Conservation (phyloP, 2,888 invertebrate species). For the Flexamia atlantica region DNA sequence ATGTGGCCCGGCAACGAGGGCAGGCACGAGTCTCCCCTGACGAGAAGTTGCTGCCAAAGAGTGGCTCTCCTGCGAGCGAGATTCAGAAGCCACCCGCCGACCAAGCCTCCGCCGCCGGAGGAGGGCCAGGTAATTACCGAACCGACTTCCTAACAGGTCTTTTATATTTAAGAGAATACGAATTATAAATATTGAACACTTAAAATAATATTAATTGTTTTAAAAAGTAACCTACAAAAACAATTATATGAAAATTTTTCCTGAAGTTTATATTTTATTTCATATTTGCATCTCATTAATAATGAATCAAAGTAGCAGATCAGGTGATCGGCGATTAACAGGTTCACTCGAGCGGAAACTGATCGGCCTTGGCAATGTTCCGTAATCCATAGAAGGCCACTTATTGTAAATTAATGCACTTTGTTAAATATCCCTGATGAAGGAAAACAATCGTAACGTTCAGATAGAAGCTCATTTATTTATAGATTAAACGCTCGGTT, state of each 20-base stretch:
- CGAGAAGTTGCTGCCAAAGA: slow-evolving; percentile 55
- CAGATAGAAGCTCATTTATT: slow-evolving; percentile 12
- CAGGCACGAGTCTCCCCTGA: slow-evolving; percentile 2
- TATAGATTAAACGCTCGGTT: slow-evolving; percentile 17
- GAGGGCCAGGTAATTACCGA: slow-evolving; percentile 49
- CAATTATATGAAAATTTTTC: no score
- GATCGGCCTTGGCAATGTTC: slow-evolving; percentile 52
- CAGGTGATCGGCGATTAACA: slow-evolving; percentile 12
- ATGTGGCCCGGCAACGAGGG: slow-evolving; percentile 44
- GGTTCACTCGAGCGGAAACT: slow-evolving; percentile 21
- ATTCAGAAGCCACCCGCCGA: slow-evolving; percentile 54
- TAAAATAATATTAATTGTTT: no score
- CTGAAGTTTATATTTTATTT: no score
- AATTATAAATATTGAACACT: no score
- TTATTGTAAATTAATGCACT: slow-evolving; percentile 57
- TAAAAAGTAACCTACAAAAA: no score
- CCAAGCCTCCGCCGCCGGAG: background rate
- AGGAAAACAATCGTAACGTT: slow-evolving; percentile 8
- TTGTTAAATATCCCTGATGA: slow-evolving; percentile 36
- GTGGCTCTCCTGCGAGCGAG: slow-evolving; percentile 53
- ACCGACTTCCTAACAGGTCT: no score
- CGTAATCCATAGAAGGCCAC: slow-evolving; percentile 53
- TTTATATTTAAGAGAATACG: no score
- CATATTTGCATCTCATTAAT: no score
- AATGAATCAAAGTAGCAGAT: background rate